Base-by-base conservation (phyloP, 2,797 vertebrate genomes). In the Crenichthys baileyi region DNA sequence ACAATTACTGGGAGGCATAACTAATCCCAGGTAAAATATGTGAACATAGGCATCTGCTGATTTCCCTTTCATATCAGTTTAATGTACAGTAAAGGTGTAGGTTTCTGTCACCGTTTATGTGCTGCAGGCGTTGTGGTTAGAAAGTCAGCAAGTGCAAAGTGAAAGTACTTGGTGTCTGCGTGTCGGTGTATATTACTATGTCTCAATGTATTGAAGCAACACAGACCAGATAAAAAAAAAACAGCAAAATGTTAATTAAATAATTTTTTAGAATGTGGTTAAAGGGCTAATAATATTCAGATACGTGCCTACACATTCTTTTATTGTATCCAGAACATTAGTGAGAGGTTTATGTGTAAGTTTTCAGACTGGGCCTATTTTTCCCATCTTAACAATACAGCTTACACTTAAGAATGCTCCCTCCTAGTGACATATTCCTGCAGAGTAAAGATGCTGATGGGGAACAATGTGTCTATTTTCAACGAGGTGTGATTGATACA, bases 401-500 rank as follows among this genome's bases (percentile, higher is more conserved):
- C 36, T 67, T 36, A 67, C 5, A n/a, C 65, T 44, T 68, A 26
- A 79, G 71, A 71, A 61, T 56, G 20, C 76, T 77, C 80, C 67
- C 39, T 53, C 22, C 46, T 24, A 26, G 2, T 50, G 71, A 82
- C 58, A 55, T 74, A 73, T 76, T 1, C 22, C 67, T 83, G 77
- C 72, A 50, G 22, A 63, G 79, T 78, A 79, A 71, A 13, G 7
- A 44, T 63, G 53, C 84, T 72, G 75, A 80, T 58, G 79, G 68
- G 41, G 67, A 74, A 81, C 78, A 82, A 65, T 65, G 36, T 46
- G 77, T 80, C 76, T 86, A 85, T 88, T 89, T 87, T 86, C 85
- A 85, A 77, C 73, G 80, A 90, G 86, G 83, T 79, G 83, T 87
- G 88, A 85, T 26, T 58, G 77, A 77, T 86, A 79, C 84, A 68